These are phyloP conservation scores for Epinephelus moara DNA, from an alignment of 2,113 vertebrate species.

Conservation along the genomic window DNA sequence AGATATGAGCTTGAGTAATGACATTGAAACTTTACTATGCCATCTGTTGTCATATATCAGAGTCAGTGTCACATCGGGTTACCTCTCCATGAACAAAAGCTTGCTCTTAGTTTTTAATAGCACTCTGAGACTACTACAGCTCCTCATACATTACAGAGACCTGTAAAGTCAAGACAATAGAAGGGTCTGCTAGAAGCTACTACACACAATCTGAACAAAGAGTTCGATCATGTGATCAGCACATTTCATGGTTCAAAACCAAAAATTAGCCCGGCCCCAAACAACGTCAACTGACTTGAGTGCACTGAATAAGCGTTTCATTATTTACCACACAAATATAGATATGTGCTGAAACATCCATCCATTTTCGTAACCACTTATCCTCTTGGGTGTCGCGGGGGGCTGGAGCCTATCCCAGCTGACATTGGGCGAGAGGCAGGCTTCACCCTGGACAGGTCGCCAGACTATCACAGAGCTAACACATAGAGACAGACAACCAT, in stretches of 20 bases:
- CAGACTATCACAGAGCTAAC: too few species aligned
- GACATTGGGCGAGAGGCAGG: too few species aligned
- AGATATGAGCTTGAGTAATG: conserved; percentile 28
- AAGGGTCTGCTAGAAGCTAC: not conserved
- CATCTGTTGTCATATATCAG: conserved; percentile 38
- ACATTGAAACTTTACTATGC: conserved; percentile 16
- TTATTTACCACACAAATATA: too few species aligned
- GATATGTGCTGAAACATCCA: too few species aligned
- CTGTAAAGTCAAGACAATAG: conserved; percentile 27
- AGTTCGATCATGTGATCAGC: conserved; percentile 3
- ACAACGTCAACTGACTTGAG: not conserved
- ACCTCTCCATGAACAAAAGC: conserved; percentile 26
- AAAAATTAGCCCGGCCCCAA: not conserved
- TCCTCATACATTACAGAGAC: conserved; percentile 41
- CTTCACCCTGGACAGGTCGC: too few species aligned
- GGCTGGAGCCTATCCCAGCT: too few species aligned
- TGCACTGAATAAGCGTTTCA: not conserved
- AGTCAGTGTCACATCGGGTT: conserved; percentile 18
- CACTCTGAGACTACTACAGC: conserved; percentile 25
- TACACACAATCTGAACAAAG: conserved; percentile 8
- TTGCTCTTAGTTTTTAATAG: conserved; percentile 48
- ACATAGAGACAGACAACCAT: too few species aligned
- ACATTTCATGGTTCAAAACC: too few species aligned
- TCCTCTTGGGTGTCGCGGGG: too few species aligned
- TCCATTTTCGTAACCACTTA: too few species aligned